A percentile compares a stretch with the other conserved stretches of the same genome.
Conservation (phyloP, 2,797 vertebrate species). For the Myripristis murdjan region DNA sequence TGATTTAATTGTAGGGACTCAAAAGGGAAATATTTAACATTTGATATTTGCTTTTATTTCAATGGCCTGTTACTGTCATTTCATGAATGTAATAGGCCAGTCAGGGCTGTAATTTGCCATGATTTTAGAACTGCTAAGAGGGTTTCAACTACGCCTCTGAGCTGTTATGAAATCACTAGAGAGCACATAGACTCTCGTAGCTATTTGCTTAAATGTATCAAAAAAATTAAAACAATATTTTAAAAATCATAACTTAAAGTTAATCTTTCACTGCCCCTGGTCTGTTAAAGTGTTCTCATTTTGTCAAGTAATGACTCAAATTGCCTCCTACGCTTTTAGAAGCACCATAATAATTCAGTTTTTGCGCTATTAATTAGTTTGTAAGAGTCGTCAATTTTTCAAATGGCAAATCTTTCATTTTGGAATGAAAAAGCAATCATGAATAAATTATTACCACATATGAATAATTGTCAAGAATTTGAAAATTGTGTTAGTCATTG, state of each 20-base stretch:
- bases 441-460: too few relatives aligned
- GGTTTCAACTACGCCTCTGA: not conserved
- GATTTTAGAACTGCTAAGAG: not conserved
- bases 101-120: not conserved
- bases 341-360: not conserved
- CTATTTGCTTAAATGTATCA: constrained; percentile 13
- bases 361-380: constrained; percentile 10
- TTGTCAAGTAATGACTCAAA: constrained; percentile 14
- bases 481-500: not conserved
- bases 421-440: too few relatives aligned
- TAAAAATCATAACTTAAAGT: not conserved
- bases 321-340: constrained; percentile 4
- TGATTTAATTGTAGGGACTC: not conserved
- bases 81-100: not conserved
- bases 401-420: too few relatives aligned
- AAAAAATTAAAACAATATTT: constrained; percentile 16
- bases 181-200: not conserved
- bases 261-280: not conserved
- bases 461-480: not conserved
- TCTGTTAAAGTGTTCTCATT: not conserved
- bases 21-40: not conserved
- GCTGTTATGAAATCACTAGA: not conserved
- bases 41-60: not conserved
- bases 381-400: not conserved
- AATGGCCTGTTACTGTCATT: not conserved